Evolutionary conservation across 2,113 vertebrate species (phyloP).

Genomic region (Cariama cristata): DNA sequence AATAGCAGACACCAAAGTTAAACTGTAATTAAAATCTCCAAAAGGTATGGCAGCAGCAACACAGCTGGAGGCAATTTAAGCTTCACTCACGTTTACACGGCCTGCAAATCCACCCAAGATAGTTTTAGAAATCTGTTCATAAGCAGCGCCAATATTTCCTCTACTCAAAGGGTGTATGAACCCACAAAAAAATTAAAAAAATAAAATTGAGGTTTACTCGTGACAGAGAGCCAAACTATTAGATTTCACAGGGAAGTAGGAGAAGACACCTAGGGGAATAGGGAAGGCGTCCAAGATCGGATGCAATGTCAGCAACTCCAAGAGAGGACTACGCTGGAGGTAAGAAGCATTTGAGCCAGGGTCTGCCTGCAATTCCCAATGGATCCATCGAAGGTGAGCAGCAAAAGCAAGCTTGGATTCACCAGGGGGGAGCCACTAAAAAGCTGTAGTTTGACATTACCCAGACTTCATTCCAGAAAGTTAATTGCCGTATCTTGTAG

Average conservation of each 20-base stretch:
- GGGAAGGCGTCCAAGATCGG: not conserved
- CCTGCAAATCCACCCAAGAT: not conserved
- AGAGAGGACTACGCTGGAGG: not conserved
- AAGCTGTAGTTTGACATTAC: not conserved
- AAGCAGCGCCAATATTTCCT: not conserved
- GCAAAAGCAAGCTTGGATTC: not conserved
- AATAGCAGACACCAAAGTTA: accelerated
- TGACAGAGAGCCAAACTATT: not conserved
- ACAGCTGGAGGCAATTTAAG: not conserved
- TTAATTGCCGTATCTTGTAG: not conserved
- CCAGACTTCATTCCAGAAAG: not conserved
- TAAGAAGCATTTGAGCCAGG: not conserved
- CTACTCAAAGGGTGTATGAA: not conserved
- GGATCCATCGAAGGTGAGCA: not conserved
- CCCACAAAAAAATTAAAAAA: not conserved
- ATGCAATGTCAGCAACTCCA: not conserved
- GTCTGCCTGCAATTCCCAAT: not conserved
- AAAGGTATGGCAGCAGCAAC: not conserved
- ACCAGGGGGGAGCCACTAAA: not conserved
- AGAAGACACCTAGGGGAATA: not conserved
- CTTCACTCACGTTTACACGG: not conserved
- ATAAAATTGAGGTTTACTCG: not conserved
- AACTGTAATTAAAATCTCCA: not conserved
- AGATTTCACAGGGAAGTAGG: not conserved
- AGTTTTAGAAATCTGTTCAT: not conserved